These are phyloP conservation scores for Irena cyanogastra DNA, from an alignment of 2,113 vertebrate species.

Conservation along the genomic window DNA sequence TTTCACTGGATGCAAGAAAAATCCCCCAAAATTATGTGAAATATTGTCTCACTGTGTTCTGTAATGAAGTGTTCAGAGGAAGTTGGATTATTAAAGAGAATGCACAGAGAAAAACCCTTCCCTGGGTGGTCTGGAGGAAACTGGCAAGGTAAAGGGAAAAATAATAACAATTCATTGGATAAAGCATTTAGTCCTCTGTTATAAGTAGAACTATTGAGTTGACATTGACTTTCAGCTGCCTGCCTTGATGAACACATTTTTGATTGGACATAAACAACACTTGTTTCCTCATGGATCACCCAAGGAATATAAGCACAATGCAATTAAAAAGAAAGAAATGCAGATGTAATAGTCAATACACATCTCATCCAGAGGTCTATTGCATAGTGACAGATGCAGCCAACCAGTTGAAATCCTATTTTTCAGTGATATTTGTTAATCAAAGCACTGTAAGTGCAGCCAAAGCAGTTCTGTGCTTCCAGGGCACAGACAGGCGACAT, in stretches of 20 bases:
- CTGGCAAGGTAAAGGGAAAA: background rate
- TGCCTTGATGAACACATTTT: background rate
- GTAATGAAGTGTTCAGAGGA: background rate
- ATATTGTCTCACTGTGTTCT: background rate
- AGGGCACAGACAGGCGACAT: background rate
- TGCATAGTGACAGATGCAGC: background rate
- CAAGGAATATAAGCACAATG: background rate
- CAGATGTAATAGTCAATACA: background rate
- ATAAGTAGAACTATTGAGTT: background rate
- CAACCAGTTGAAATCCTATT: background rate
- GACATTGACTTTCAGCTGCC: background rate
- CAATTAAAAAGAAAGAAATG: background rate
- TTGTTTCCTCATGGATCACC: background rate
- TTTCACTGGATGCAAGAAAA: background rate
- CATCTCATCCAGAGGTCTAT: background rate
- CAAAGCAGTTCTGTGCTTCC: background rate
- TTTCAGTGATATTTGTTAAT: background rate
- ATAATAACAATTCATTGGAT: background rate
- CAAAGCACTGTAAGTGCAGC: background rate
- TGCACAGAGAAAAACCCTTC: background rate
- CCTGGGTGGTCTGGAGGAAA: background rate
- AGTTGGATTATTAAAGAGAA: background rate
- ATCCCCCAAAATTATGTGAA: background rate
- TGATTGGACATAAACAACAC: background rate
- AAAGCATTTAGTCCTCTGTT: background rate